Percentiles rank a stretch among this genome's conserved stretches.
Evolutionary conservation across 2,113 vertebrate species (phyloP).

Genomic region (Hemiscyllium ocellatum): DNA sequence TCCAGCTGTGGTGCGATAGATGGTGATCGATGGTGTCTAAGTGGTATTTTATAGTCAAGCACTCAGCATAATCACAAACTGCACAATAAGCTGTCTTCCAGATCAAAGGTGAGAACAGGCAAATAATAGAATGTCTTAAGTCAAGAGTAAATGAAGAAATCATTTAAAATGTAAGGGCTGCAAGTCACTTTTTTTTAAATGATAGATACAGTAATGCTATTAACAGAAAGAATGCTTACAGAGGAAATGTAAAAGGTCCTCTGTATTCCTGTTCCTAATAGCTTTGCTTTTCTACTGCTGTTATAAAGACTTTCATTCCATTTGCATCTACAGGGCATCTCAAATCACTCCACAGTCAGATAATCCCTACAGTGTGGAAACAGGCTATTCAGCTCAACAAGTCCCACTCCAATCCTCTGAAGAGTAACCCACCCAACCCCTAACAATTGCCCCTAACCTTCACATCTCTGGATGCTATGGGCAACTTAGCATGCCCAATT

Average conservation of each 20-base stretch:
- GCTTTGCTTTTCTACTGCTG: not conserved
- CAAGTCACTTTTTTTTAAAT: not conserved
- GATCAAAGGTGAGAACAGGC: constrained; percentile 12
- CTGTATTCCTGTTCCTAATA: not conserved
- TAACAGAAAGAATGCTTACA: not conserved
- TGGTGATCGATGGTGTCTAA: constrained; percentile 29
- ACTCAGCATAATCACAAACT: not conserved
- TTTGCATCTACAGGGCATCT: not conserved
- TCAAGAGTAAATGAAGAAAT: not conserved
- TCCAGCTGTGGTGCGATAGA: constrained; percentile 20
- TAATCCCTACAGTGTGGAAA: no score
- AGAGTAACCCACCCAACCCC: no score
- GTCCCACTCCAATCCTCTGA: no score
- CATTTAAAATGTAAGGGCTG: not conserved
- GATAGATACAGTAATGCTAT: not conserved
- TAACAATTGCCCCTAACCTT: no score
- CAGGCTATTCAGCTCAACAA: no score
- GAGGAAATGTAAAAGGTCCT: not conserved
- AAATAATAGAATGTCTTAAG: not conserved
- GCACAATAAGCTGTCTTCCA: not conserved
- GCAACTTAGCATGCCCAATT: no score
- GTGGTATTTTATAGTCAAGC: constrained; percentile 15
- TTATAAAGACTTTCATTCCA: not conserved
- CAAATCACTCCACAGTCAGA: not conserved
- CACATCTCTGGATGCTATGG: no score